Evolutionary conservation across 2,113 vertebrate genomes (phyloP), one percentile per base, ranked within the genome.

Genomic region (Macquaria ambigua): DNA sequence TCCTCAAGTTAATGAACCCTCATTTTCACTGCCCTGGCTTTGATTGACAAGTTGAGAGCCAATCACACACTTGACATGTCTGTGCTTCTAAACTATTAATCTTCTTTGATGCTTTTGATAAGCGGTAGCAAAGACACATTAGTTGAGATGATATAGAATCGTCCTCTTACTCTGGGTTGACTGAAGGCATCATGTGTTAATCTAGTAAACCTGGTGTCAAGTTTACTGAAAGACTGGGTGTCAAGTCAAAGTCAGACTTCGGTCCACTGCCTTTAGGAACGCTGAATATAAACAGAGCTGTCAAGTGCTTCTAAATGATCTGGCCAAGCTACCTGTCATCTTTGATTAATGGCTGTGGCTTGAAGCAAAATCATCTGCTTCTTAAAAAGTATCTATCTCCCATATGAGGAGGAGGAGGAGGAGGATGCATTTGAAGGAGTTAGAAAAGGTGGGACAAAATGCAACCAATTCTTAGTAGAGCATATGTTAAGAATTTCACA

Each of bases 271-370:
- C 48, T 64, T 18, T 64, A 74, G 50, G 11, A 69, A 5, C 31
- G 8, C 59, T 58, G 66, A 48, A 50, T 62, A 59, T 56, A 78
- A 81, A 90, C 76, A 78, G 72, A 85, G 83, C 71, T 61, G 79
- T 77, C 56, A 69, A 11, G 71, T 21, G 59, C 46, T n/a, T 74
- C 59, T 52, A n/a, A 52, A 82, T 82, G 66, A 80, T 82, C 64
- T 21, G 0, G 56, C 72, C 52, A 61, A 74, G 43, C 41, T 70
- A 18, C 55, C 53, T 66, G 81, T 79, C 85, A 6, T 43, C 41
- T 86, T 21, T 84, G 81, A 89, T 89, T 84, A 84, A 88, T 71
- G 81, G 64, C 62, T 53, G 23, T 18, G 53, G 70, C 55, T 71
- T 70, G 25, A 43, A 59, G 69, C 34, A 3, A 82, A 84, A 68